phyloP scores from a whole-genome alignment of 2,797 vertebrate species.

The Kryptolebias ocellatus region DNA sequence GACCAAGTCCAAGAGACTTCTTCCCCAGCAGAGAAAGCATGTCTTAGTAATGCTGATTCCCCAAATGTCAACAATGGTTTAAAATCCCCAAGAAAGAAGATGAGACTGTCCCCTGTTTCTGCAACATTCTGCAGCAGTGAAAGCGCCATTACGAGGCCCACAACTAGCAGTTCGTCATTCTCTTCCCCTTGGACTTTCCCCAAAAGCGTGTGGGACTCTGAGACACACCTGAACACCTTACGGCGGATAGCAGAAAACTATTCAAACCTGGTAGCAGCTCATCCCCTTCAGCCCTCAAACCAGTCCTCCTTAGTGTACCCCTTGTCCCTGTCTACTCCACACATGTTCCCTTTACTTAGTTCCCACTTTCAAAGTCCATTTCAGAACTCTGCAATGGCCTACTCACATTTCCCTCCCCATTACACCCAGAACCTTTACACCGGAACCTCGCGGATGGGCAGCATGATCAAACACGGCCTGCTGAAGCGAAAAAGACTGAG shows the following conservation, averaged over 20 bases:
- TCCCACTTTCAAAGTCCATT: slow-evolving; percentile 62
- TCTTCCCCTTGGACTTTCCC: slow-evolving; percentile 56
- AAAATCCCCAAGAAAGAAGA: slow-evolving; percentile 46
- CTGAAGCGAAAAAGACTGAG: slow-evolving; percentile 54
- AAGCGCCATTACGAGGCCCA: slow-evolving; percentile 58
- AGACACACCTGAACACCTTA: slow-evolving; percentile 54
- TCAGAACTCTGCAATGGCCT: slow-evolving; percentile 58
- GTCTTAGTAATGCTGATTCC: slow-evolving; percentile 15
- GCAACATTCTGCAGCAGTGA: slow-evolving; percentile 47
- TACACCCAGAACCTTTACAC: slow-evolving; percentile 56
- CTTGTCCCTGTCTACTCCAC: slow-evolving; percentile 55
- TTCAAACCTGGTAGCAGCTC: slow-evolving; percentile 61
- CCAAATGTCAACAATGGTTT: slow-evolving; percentile 12
- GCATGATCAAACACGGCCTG: slow-evolving; percentile 58
- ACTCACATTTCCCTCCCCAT: slow-evolving; percentile 54
- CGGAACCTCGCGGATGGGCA: slow-evolving; percentile 41
- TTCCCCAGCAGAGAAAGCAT: slow-evolving; percentile 7
- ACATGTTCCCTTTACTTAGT: slow-evolving; percentile 67
- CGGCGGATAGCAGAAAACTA: slow-evolving; percentile 68
- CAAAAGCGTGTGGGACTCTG: slow-evolving; percentile 62
- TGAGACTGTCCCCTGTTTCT: slow-evolving; percentile 24
- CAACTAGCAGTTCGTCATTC: slow-evolving; percentile 35
- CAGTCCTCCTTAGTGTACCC: slow-evolving; percentile 63
- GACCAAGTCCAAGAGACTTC: slow-evolving; percentile 6
- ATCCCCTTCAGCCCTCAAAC: slow-evolving; percentile 52